Evolutionary conservation across 1,140 invertebrate genomes (phyloP).

Genomic region (Temnothorax nylanderi): DNA sequence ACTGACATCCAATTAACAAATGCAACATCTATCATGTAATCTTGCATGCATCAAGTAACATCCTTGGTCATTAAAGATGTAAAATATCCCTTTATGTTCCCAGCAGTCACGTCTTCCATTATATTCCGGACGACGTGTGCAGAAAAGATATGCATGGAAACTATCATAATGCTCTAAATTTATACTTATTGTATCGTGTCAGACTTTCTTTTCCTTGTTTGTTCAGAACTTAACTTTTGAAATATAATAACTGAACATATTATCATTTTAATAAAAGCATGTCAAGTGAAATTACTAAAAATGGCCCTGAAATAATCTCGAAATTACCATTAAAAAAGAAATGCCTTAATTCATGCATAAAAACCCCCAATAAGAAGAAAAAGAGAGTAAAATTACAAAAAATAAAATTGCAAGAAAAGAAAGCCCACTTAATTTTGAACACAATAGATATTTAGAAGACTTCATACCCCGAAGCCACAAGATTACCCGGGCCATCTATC

Average conservation of each 20-base stretch:
- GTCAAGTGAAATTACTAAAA: not conserved
- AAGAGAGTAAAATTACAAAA: not conserved
- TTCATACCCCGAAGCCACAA: not conserved
- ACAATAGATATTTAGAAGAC: not conserved
- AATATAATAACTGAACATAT: not conserved
- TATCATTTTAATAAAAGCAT: no score
- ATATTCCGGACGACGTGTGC: not conserved
- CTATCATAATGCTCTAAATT: not conserved
- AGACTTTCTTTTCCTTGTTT: not conserved
- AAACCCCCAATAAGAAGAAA: not conserved
- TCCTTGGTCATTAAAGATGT: not conserved
- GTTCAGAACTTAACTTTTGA: not conserved
- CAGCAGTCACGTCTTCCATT: not conserved
- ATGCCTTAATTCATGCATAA: not conserved
- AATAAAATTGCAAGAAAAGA: not conserved
- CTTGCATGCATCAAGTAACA: slow-evolving; percentile 12
- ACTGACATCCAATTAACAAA: slow-evolving; percentile 21
- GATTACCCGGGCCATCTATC: not conserved
- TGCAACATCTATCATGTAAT: slow-evolving; percentile 5
- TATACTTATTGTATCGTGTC: not conserved
- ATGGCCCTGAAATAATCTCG: not conserved
- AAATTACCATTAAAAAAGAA: not conserved
- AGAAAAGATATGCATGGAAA: not conserved
- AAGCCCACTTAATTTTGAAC: not conserved
- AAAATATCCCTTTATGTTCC: slow-evolving; percentile 13